Evolutionary conservation across 2,797 vertebrate genomes (phyloP), one percentile per base, ranked within the genome.

Genomic region (Phoxinus dragarum): DNA sequence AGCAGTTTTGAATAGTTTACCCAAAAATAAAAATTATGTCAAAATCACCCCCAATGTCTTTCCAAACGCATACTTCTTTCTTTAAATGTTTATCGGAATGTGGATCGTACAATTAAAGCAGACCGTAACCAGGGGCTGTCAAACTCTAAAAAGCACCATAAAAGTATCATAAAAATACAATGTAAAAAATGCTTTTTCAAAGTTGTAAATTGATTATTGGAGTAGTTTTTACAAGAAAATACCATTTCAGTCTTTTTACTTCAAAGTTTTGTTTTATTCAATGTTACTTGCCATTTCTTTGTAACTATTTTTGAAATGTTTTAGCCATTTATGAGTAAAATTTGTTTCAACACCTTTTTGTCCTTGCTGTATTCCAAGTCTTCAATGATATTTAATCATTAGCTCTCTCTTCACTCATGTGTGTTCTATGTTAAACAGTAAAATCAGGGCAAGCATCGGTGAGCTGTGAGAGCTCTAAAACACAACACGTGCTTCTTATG

Each of bases 401-500:
- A 12, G 42, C 42, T 44, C 42, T 14, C 49, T 36, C 9, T 38
- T 76, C 49, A 56, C 27, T 56, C 74, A 75, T 21, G 31, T 56
- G 49, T 76, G 49, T 7, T 38, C 52, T 6, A 34, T 23, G 49
- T 75, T 52, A 31, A 54, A 75, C 73, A 75, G 73, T 23, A 36
- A 76, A 21, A 76, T n/a, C 34, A 38, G 9, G 52, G 34, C 4
- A 23, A 38, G 49, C 5, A 77, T 77, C 6, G 3, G 27, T 38
- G 10, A 42, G 7, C 56, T 16, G n/a, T 31, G 40, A 61, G 54
- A 31, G 12, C 16, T 79, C 3, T 79, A 52, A 71, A 69, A 40
- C 31, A 42, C 59, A 66, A 61, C 40, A 80, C 72, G 42, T 61
- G 34, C 76, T 77, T 40, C 21, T 81, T 44, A 64, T 85, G 80